Conservation (phyloP, 2,797 vertebrate species). For the Chelon auratus region DNA sequence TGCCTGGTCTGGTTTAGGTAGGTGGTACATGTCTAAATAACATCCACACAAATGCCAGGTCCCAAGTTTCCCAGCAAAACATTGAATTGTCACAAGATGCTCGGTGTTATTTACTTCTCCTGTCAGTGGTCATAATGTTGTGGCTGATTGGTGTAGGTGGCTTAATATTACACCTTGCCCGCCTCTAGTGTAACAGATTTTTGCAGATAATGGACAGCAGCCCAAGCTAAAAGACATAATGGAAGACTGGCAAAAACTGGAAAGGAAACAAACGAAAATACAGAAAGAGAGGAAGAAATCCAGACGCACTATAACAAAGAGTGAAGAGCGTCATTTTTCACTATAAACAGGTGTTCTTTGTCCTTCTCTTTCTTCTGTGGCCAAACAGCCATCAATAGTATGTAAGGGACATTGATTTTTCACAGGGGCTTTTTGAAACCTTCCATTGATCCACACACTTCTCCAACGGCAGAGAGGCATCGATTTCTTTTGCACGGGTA, state of each 20-base stretch:
- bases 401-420: conserved; percentile 82
- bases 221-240: conserved; percentile 11
- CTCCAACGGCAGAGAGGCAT: conserved; percentile 76
- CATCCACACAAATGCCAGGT: too few relatives aligned
- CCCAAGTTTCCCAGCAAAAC: too few relatives aligned
- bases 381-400: conserved; percentile 81
- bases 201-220: conserved; percentile 12
- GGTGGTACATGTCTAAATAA: too few relatives aligned
- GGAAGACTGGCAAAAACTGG: background rate
- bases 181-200: conserved; percentile 10
- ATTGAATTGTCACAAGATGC: too few relatives aligned
- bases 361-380: conserved; percentile 72
- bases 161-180: conserved; percentile 27
- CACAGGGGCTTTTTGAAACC: conserved; percentile 81
- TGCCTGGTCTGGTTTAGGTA: too few relatives aligned
- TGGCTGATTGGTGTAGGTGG: background rate
- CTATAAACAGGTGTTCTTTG: conserved; percentile 76
- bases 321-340: conserved; percentile 56
- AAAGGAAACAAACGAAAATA: conserved; percentile 21
- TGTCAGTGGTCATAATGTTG: too few relatives aligned
- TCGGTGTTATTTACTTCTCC: too few relatives aligned
- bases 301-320: conserved; percentile 48
- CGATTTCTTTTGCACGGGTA: conserved; percentile 78
- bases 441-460: conserved; percentile 83
- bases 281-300: conserved; percentile 23